Conservation (phyloP, 2,113 vertebrate genomes). For the Forbesichthys agassizii region DNA sequence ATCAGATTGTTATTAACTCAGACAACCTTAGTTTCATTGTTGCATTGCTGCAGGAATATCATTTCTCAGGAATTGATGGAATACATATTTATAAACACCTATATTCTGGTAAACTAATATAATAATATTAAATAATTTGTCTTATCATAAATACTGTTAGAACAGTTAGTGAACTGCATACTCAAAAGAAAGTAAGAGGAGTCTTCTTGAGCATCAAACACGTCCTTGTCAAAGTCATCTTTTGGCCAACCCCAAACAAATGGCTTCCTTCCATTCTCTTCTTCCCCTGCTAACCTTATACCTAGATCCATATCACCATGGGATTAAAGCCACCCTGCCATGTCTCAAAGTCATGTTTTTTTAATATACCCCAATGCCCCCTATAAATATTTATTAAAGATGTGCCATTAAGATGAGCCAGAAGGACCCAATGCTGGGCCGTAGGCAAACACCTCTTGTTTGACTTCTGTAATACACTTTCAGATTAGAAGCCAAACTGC, state of each 20-base stretch:
- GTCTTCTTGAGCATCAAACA: conserved; percentile 32
- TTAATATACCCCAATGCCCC: conserved; percentile 60
- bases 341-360: conserved; percentile 68
- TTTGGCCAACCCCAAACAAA: conserved; percentile 57
- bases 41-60: neutral
- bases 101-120: neutral
- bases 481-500: conserved; percentile 52
- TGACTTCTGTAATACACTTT: conserved; percentile 71
- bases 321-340: conserved; percentile 66
- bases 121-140: neutral
- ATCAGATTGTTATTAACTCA: no score
- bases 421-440: conserved; percentile 42
- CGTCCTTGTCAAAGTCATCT: conserved; percentile 66
- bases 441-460: conserved; percentile 73
- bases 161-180: neutral
- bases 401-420: conserved; percentile 66
- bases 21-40: neutral
- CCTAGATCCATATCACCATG: conserved; percentile 61
- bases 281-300: conserved; percentile 33
- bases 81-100: no score
- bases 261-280: conserved; percentile 23
- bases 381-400: conserved; percentile 80
- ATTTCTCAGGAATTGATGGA: neutral
- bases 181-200: neutral
- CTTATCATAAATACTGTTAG: neutral